Evolutionary conservation across 2,888 invertebrate genomes (phyloP).

Genomic region (Xylota sylvarum): DNA sequence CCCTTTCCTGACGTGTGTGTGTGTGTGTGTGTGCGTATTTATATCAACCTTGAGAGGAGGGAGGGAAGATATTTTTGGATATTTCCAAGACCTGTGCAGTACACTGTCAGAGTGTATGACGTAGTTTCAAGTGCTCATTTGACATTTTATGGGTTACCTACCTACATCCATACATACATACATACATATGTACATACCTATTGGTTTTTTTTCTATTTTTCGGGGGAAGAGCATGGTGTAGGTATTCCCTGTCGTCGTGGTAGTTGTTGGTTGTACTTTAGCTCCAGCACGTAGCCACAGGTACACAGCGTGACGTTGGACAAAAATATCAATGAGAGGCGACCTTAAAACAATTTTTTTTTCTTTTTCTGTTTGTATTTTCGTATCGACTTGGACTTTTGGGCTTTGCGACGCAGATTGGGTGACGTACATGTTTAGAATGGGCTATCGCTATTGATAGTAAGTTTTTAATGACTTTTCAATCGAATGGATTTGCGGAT

Average conservation of each 20-base stretch:
- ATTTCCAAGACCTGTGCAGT: constrained; percentile 59
- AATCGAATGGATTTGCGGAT: background rate
- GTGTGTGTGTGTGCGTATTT: constrained; percentile 26
- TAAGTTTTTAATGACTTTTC: background rate
- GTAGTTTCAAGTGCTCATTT: constrained; percentile 63
- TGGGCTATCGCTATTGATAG: background rate
- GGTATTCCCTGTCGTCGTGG: too few species aligned
- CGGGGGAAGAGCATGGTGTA: constrained; percentile 1
- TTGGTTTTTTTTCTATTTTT: background rate
- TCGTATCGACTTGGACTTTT: constrained; percentile 3
- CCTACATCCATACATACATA: background rate
- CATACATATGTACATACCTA: background rate
- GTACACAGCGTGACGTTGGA: constrained; percentile 45
- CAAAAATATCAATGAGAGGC: constrained; percentile 25
- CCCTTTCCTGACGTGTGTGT: constrained; percentile 4
- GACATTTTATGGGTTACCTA: constrained; percentile 67
- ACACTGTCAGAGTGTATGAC: constrained; percentile 46
- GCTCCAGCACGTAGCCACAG: constrained; percentile 64
- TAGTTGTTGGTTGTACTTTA: constrained; percentile 10
- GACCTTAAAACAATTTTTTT: constrained; percentile 34
- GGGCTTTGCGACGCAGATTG: constrained; percentile 18
- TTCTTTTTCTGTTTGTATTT: background rate
- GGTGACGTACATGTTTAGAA: constrained; percentile 36
- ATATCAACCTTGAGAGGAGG: constrained; percentile 57
- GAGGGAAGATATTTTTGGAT: constrained; percentile 63